These are phyloP conservation scores for Cantharis flavilabris DNA, from an alignment of 2,888 invertebrate species.

Conservation along the genomic window DNA sequence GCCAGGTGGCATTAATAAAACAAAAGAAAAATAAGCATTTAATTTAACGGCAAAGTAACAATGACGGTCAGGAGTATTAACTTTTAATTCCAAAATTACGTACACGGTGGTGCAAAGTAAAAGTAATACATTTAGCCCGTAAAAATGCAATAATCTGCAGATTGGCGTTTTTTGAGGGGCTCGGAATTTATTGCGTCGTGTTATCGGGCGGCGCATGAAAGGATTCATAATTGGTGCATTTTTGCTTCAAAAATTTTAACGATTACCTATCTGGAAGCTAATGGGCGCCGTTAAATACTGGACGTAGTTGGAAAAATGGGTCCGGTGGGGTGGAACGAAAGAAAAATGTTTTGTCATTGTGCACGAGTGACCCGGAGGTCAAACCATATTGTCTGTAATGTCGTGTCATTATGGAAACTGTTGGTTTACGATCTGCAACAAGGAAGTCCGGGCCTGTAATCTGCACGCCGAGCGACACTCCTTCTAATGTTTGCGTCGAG, in stretches of 20 bases:
- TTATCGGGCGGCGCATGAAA: constrained; percentile 13
- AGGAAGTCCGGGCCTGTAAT: constrained; percentile 43
- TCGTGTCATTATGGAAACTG: constrained; percentile 46
- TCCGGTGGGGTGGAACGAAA: not conserved
- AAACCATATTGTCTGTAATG: constrained; percentile 41
- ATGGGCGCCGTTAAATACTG: not conserved
- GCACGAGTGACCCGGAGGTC: constrained; percentile 41
- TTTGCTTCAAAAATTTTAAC: constrained; percentile 5
- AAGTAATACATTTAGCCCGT: not conserved
- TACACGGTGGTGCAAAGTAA: not conserved
- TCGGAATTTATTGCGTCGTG: not conserved
- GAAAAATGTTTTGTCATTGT: constrained; percentile 31
- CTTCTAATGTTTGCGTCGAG: not conserved
- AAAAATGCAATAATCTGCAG: too few relatives aligned
- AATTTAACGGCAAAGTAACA: too few relatives aligned
- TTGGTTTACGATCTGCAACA: constrained; percentile 43
- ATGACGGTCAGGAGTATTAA: too few relatives aligned
- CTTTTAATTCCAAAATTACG: too few relatives aligned
- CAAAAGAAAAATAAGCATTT: too few relatives aligned
- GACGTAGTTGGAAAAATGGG: not conserved
- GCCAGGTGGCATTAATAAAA: too few relatives aligned
- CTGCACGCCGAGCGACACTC: constrained; percentile 41
- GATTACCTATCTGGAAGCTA: constrained; percentile 9
- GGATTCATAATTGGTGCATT: constrained; percentile 15
- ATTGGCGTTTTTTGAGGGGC: not conserved